phyloP scores from a whole-genome alignment of 2,797 vertebrate genomes.

The Argyrosomus regius region DNA sequence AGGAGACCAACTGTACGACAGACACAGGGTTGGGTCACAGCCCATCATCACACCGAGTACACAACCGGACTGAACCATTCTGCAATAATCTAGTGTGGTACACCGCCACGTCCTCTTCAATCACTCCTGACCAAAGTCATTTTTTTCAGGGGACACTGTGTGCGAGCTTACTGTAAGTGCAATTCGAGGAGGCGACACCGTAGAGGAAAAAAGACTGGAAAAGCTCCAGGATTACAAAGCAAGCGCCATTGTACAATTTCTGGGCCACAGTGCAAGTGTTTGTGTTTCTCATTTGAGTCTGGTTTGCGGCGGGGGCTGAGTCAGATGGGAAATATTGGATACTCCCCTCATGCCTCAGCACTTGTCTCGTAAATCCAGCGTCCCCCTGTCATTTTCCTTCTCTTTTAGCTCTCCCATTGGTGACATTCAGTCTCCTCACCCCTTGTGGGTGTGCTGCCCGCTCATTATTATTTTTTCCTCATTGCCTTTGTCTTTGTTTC shows the following conservation, averaged over 20 bases:
- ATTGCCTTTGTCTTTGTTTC: slow-evolving; percentile 52
- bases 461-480: slow-evolving; percentile 36
- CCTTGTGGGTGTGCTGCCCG: slow-evolving; percentile 24
- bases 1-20: slow-evolving; percentile 55
- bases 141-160: slow-evolving; percentile 39
- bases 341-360: slow-evolving; percentile 19
- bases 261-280: slow-evolving; percentile 62
- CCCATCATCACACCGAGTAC: slow-evolving; percentile 28
- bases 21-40: slow-evolving; percentile 41
- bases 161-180: slow-evolving; percentile 39
- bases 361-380: slow-evolving; percentile 67
- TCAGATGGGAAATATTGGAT: slow-evolving; percentile 68
- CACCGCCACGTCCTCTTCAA: slow-evolving; percentile 61
- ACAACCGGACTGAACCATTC: slow-evolving; percentile 43
- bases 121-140: slow-evolving; percentile 51
- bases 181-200: slow-evolving; percentile 15
- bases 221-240: slow-evolving; percentile 55
- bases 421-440: slow-evolving; percentile 47
- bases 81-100: slow-evolving; percentile 46
- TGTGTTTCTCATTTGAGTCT: slow-evolving; percentile 75
- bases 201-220: slow-evolving; percentile 36
- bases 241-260: slow-evolving; percentile 44
- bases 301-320: slow-evolving; percentile 63
- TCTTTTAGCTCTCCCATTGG: slow-evolving; percentile 48
- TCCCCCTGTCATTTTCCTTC: slow-evolving; percentile 45